Base-by-base conservation (phyloP, 2,888 invertebrate species). In the Caenorhabditis afra region DNA sequence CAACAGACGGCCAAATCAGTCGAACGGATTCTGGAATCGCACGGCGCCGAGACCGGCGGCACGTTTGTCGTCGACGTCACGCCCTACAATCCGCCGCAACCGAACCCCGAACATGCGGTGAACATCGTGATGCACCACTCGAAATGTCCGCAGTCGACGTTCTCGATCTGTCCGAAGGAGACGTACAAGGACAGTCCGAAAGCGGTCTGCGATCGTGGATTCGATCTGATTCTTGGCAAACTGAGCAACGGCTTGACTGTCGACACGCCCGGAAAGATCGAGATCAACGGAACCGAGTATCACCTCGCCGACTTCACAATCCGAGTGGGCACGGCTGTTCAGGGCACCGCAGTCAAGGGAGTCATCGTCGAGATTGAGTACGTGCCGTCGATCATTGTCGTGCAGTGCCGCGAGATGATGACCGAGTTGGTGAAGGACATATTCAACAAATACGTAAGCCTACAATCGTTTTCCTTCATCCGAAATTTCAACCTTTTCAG, bases 71-170 rank as follows among this genome's bases (percentile, higher is more conserved):
- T 73, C 53, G 73, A 73, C 49, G 44, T 64, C 12, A 79, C 58
- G 0, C 73, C 79, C 5, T 79, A 67, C 37, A 59, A 62, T 23
- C 73, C 79, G 23, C 41, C 79, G 16, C 20, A 23, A 8, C 41
- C 41, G 16, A 66, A 47, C 18, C 10, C 37, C 11, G 65, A 66
- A 3, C 53, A 53, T 16, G 16, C 66, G 47, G 7, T 66, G 14
- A 74, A 74, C 47, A 59, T 74, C 5, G 80, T 84, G 22, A 78
- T 84, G 14, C 89, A 89, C 65, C 89, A 89, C 64, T 84, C 85
- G 1, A 81, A 86, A 20, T 88, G 67, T 59, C 89, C 89, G 14
- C 86, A 89, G 58, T 83, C 84, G 11, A 83, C 88, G 1, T 87
- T 86, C 66, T 84, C 85, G 4, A 85, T 88, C 35, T 74, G 81